Percentiles rank a stretch among this genome's conserved stretches.
Evolutionary conservation across 1,140 invertebrate genomes (phyloP).

Genomic region (Anoplophora glabripennis): DNA sequence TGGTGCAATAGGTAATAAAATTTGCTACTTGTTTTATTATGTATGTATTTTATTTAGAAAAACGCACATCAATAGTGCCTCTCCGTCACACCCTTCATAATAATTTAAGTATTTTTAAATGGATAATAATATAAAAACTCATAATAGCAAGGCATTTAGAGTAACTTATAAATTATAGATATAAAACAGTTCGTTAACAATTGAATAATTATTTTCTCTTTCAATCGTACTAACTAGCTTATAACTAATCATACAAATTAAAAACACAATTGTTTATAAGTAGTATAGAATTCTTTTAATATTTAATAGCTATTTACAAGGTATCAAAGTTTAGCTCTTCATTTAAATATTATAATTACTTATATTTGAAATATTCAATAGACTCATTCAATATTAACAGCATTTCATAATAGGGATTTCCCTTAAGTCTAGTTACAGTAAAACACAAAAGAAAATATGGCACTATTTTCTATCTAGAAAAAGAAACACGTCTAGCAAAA

Average conservation of each 20-base stretch:
- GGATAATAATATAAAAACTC: constrained; percentile 27
- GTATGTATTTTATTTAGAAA: constrained; percentile 34
- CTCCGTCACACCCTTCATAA: constrained; percentile 27
- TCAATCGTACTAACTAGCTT: neutral
- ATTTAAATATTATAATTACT: constrained; percentile 35
- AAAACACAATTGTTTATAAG: constrained; percentile 15
- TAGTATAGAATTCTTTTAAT: constrained; percentile 28
- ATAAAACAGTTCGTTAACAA: constrained; percentile 22
- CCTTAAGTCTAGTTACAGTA: constrained; percentile 14
- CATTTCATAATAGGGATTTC: constrained; percentile 32
- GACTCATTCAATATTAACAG: constrained; percentile 40
- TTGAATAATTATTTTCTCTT: constrained; percentile 5
- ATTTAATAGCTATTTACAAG: constrained; percentile 42
- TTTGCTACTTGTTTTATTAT: constrained; percentile 7
- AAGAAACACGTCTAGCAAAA: neutral
- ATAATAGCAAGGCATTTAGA: constrained; percentile 35
- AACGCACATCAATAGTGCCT: constrained; percentile 33
- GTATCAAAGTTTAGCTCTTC: constrained; percentile 41
- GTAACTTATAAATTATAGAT: constrained; percentile 27
- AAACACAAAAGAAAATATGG: constrained; percentile 8
- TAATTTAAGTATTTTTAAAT: constrained; percentile 26
- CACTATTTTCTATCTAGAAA: constrained; percentile 5
- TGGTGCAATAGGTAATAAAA: too few species aligned
- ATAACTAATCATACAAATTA: constrained; percentile 10
- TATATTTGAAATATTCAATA: constrained; percentile 40